Percentiles rank a stretch among this genome's conserved stretches.
Conservation (phyloP, 2,797 vertebrate genomes). For the Trachops cirrhosus region DNA sequence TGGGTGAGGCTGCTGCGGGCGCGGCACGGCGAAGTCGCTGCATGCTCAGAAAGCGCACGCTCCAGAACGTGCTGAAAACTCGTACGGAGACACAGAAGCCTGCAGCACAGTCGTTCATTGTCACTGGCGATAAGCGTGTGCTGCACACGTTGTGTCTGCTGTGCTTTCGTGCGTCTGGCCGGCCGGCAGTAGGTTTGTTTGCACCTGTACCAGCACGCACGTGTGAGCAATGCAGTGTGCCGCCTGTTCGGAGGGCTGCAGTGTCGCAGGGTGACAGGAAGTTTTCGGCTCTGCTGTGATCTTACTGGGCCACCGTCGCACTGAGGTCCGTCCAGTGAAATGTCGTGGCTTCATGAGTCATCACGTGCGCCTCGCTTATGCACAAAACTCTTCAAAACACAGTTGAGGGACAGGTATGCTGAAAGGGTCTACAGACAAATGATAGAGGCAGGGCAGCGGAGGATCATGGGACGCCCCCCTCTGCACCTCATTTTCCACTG, state of each 20-base stretch:
- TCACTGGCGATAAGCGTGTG: rapidly evolving
- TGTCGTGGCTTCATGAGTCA: background rate
- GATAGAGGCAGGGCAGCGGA: background rate
- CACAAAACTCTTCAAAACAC: background rate
- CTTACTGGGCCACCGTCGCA: rapidly evolving
- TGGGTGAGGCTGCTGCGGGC: too few species aligned
- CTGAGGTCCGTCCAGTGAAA: background rate
- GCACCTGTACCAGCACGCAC: background rate
- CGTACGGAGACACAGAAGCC: background rate
- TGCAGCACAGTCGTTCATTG: rapidly evolving
- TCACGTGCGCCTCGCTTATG: background rate
- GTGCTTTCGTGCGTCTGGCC: background rate
- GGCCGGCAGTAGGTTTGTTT: background rate
- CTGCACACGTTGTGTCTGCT: background rate
- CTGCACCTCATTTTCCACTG: background rate
- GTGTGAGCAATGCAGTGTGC: background rate
- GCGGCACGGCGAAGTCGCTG: too few species aligned
- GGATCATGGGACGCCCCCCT: background rate
- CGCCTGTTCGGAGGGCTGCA: background rate
- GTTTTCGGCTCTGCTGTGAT: background rate
- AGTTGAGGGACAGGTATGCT: background rate
- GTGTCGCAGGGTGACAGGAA: background rate
- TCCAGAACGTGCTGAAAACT: background rate
- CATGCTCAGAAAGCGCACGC: rapidly evolving
- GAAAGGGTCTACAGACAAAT: background rate